Conservation (phyloP, 1,140 invertebrate species). For the Trichonephila clavipes region DNA sequence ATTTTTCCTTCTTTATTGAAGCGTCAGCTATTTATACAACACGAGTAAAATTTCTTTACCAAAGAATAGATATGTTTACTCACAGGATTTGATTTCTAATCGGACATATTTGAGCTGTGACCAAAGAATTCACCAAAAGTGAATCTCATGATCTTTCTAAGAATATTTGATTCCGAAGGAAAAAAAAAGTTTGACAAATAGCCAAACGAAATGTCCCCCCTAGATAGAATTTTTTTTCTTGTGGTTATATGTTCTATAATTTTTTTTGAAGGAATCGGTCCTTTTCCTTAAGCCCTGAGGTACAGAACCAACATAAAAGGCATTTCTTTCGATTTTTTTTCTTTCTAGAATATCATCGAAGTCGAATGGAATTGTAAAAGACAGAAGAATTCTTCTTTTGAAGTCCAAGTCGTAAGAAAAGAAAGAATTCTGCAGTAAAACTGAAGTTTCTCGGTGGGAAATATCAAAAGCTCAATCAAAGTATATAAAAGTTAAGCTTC, state of each 20-base stretch:
- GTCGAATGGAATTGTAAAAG: neutral
- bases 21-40: neutral
- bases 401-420: neutral
- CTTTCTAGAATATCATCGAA: neutral
- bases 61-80: constrained; percentile 34
- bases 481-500: neutral
- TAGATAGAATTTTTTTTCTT: neutral
- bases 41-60: neutral
- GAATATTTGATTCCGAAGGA: constrained; percentile 1
- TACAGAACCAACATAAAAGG: neutral
- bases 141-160: neutral
- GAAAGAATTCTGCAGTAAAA: neutral
- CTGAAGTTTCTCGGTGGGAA: neutral
- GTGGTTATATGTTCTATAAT: neutral
- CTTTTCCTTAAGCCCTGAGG: constrained; percentile 5
- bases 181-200: constrained; percentile 6
- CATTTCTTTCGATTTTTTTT: neutral
- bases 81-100: constrained; percentile 25
- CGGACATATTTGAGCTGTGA: neutral
- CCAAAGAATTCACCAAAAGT: neutral
- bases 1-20: neutral
- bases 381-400: neutral
- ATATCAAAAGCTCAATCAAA: neutral
- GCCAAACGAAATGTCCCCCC: neutral
- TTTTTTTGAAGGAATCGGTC: neutral